phyloP scores from a whole-genome alignment of 2,888 invertebrate species.

The Neoaliturus tenellus region DNA sequence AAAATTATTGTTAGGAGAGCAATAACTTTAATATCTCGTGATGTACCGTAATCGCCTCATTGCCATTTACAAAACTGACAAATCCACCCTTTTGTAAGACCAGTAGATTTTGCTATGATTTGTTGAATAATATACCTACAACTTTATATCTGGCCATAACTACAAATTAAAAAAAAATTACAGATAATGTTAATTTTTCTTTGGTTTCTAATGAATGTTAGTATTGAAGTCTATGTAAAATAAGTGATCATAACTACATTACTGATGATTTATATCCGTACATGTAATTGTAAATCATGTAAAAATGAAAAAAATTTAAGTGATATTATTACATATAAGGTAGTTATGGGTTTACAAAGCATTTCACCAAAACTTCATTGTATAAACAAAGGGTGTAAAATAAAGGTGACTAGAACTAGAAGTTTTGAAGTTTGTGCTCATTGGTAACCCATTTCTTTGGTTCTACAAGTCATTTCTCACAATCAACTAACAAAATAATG shows the following conservation, averaged over 20 bases:
- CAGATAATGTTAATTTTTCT: background rate
- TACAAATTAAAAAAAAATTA: background rate
- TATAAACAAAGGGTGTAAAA: conserved; percentile 15
- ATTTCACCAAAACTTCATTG: conserved; percentile 18
- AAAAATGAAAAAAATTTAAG: background rate
- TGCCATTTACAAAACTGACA: background rate
- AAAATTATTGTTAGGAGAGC: conserved; percentile 7
- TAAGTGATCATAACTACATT: background rate
- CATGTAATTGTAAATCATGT: too few relatives aligned
- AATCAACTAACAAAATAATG: background rate
- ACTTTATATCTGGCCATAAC: background rate
- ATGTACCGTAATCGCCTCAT: background rate
- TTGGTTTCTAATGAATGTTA: background rate
- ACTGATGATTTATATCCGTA: background rate
- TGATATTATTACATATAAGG: too few relatives aligned
- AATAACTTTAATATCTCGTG: background rate
- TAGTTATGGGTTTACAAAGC: background rate
- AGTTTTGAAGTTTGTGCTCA: conserved; percentile 51
- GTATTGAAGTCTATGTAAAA: background rate
- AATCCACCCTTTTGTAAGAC: background rate
- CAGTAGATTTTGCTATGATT: background rate
- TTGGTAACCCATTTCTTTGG: conserved; percentile 52
- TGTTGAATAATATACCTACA: background rate
- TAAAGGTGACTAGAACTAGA: conserved; percentile 41
- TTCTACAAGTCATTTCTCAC: background rate